Conservation (phyloP, 2,888 invertebrate species). For the Ctenicera cuprea region DNA sequence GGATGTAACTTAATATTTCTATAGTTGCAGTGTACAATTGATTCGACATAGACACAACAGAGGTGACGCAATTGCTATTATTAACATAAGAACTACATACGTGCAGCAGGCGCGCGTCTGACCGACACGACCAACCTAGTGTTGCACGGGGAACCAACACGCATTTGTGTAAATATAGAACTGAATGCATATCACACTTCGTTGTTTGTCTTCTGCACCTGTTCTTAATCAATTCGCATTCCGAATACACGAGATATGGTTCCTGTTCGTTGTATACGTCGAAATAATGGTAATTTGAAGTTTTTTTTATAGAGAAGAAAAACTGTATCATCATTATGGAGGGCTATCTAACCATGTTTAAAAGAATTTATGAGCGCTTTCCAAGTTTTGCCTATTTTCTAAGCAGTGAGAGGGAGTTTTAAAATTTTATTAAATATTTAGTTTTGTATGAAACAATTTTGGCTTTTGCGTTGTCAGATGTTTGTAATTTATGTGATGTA, state of each 20-base stretch:
- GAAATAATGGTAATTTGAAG: too few relatives aligned
- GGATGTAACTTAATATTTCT: slow-evolving; percentile 56
- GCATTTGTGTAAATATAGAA: slow-evolving; percentile 58
- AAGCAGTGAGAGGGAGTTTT: not conserved
- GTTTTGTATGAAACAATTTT: not conserved
- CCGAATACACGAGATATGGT: slow-evolving; percentile 3
- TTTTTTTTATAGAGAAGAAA: too few relatives aligned
- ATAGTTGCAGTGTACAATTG: slow-evolving; percentile 56
- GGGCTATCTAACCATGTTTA: too few relatives aligned
- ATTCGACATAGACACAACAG: slow-evolving; percentile 66
- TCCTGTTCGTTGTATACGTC: not conserved
- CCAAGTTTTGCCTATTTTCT: too few relatives aligned
- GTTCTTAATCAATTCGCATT: slow-evolving; percentile 49
- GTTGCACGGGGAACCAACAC: slow-evolving; percentile 50
- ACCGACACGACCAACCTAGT: slow-evolving; percentile 13
- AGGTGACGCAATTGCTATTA: slow-evolving; percentile 66
- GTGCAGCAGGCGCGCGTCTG: slow-evolving; percentile 42
- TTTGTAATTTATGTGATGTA: not conserved
- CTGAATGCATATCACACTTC: slow-evolving; percentile 49
- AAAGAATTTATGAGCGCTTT: too few relatives aligned
- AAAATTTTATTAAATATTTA: not conserved
- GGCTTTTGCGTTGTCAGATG: not conserved
- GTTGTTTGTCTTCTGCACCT: slow-evolving; percentile 54
- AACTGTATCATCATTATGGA: too few relatives aligned
- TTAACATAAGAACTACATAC: slow-evolving; percentile 53